These are phyloP conservation scores for Drosophila repleta DNA, from an alignment of 1,140 invertebrate species.

Conservation along the genomic window DNA sequence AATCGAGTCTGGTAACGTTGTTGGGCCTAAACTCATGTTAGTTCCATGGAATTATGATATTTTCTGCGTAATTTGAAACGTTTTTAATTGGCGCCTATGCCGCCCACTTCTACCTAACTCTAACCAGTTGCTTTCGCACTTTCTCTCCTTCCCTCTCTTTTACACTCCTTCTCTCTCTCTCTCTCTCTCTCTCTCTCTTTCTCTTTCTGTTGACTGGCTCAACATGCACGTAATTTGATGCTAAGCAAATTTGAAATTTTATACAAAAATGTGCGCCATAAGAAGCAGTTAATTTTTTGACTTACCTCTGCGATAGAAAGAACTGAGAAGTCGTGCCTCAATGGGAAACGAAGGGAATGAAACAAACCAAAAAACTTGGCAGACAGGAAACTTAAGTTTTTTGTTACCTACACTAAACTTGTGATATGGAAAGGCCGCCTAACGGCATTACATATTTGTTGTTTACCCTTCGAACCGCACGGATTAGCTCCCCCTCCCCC, in stretches of 20 bases:
- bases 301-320: slow-evolving; percentile 44
- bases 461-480: slow-evolving; percentile 74
- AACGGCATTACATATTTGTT: slow-evolving; percentile 77
- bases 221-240: slow-evolving; percentile 77
- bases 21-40: slow-evolving; percentile 64
- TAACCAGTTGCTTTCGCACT: slow-evolving; percentile 17
- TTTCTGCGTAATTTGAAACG: slow-evolving; percentile 75
- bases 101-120: slow-evolving; percentile 50
- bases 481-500: slow-evolving; percentile 71
- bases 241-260: slow-evolving; percentile 78
- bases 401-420: slow-evolving; percentile 69
- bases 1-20: slow-evolving; percentile 56
- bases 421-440: slow-evolving; percentile 57
- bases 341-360: slow-evolving; percentile 2
- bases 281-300: slow-evolving; percentile 51
- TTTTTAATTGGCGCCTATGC: slow-evolving; percentile 79
- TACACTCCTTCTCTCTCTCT: background rate
- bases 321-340: slow-evolving; percentile 17
- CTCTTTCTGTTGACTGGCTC: slow-evolving; percentile 17
- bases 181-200: background rate
- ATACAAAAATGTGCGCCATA: slow-evolving; percentile 68
- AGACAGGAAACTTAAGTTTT: slow-evolving; percentile 80
- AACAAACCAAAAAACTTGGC: slow-evolving; percentile 58
- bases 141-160: background rate
- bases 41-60: slow-evolving; percentile 81